Evolutionary conservation across 2,113 vertebrate species (phyloP).

Genomic region (Brachyhypopomus gauderio): DNA sequence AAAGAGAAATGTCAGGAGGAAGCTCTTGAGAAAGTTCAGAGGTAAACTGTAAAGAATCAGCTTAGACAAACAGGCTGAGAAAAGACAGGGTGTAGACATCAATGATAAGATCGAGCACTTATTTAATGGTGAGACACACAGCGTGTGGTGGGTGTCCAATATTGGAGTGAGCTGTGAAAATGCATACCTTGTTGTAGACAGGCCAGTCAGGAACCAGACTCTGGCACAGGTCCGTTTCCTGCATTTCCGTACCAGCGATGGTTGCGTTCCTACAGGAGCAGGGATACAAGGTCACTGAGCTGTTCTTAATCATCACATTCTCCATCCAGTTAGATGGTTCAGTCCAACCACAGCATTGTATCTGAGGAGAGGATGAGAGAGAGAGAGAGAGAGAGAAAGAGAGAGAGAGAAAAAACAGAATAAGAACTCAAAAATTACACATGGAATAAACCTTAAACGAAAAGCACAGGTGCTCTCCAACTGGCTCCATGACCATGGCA

Average conservation of each 20-base stretch:
- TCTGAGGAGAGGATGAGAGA: constrained; percentile 61
- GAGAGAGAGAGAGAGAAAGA: background rate
- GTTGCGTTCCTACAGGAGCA: constrained; percentile 81
- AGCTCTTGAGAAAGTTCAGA: too few relatives aligned
- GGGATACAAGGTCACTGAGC: constrained; percentile 65
- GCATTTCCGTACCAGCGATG: fast-evolving
- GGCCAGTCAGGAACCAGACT: constrained; percentile 60
- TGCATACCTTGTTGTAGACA: constrained; percentile 73
- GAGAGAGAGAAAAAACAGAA: background rate
- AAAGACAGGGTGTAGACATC: too few relatives aligned
- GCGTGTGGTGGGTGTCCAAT: too few relatives aligned
- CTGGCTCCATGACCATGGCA: too few relatives aligned
- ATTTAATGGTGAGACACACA: too few relatives aligned
- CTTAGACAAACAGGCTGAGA: too few relatives aligned
- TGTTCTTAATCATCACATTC: constrained; percentile 75
- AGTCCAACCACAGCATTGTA: constrained; percentile 90
- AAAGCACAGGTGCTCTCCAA: too few relatives aligned
- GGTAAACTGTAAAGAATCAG: too few relatives aligned
- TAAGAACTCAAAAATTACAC: background rate
- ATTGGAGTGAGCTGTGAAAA: too few relatives aligned
- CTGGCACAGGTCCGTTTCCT: constrained; percentile 74
- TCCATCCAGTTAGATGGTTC: constrained; percentile 81
- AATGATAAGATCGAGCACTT: too few relatives aligned
- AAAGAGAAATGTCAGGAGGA: background rate
- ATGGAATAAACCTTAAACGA: too few relatives aligned